Base-by-base conservation (phyloP, 1,140 invertebrate species). In the Atopsyche davidsoni region DNA sequence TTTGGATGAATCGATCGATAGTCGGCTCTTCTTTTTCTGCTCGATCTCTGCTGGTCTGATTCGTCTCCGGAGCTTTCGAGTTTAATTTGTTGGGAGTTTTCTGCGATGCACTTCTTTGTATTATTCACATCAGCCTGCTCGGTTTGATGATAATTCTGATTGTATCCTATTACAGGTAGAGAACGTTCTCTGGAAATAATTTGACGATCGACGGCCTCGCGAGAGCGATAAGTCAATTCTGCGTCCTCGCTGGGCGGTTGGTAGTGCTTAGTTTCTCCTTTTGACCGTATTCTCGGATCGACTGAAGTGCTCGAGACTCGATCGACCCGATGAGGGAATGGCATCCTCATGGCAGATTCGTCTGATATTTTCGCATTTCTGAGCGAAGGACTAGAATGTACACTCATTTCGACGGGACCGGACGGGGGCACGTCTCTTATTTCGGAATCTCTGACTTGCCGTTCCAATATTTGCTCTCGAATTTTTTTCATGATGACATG, bases 401-500 rank as follows among this genome's bases (percentile, higher is more conserved):
- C 19, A 19, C 23, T 11, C 31, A 45, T 34, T 21, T 45, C 28
- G 17, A 11, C 13, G 31, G 43, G 22, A 25, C 25, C 9, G 4
- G 23, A 4, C n/a, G 39, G 9, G n/a, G 18, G 1, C 10, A 16
- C 14, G 16, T 7, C 16, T 39, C 14, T 41, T 4, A 47, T 41
- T 28, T 61, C 62, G 19, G 24, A 17, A 25, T 74, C 72, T 57
- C 68, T 71, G 16, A 67, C 65, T 6, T 70, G 66, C 46, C 72
- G 70, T 34, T 72, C 70, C 66, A 74, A 67, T 44, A 74, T 74
- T 46, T 74, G 72, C 39, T 74, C 70, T 52, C 72, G 47, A 43
- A 74, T 74, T 63, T 73, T 74, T 60, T 73, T 67, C 39, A 72
- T 60, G 19, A 74, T 72, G 14, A 68, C 63, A 56, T 72, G 66